Evolutionary conservation across 2,888 invertebrate genomes (phyloP).

Genomic region (Lissocephala sabroskyi): DNA sequence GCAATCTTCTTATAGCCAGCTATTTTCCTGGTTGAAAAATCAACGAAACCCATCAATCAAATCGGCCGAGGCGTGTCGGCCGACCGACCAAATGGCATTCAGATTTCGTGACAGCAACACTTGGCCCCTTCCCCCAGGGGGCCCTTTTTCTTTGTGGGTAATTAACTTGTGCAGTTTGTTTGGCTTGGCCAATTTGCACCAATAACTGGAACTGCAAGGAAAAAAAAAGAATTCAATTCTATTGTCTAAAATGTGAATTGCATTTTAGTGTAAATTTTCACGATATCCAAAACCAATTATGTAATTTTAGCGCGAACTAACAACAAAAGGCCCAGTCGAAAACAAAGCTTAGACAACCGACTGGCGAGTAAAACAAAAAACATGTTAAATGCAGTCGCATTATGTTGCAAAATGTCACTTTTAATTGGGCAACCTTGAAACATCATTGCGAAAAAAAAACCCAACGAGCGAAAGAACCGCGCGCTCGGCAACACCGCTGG

Average conservation of each 20-base stretch:
- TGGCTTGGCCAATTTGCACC: neutral
- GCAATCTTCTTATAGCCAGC: too few species aligned
- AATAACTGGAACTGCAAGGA: too few species aligned
- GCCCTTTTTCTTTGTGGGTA: neutral
- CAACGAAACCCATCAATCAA: too few species aligned
- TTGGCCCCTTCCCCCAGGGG: neutral
- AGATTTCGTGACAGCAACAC: neutral
- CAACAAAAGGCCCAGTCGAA: constrained; percentile 10
- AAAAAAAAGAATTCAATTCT: neutral
- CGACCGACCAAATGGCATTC: neutral
- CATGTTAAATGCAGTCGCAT: constrained; percentile 62
- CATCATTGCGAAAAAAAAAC: constrained; percentile 53
- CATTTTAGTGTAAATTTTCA: constrained; percentile 47
- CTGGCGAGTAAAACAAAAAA: constrained; percentile 38
- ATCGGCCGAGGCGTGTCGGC: neutral
- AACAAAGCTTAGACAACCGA: constrained; percentile 10
- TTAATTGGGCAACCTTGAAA: constrained; percentile 69
- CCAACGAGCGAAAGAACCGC: constrained; percentile 10
- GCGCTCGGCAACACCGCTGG: too few species aligned
- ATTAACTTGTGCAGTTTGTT: too few species aligned
- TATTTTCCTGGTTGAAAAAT: too few species aligned
- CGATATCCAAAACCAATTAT: constrained; percentile 55
- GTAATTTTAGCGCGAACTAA: constrained; percentile 57
- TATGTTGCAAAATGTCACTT: constrained; percentile 68
- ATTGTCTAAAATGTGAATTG: constrained; percentile 33